Evolutionary conservation across 2,797 vertebrate genomes (phyloP).

Genomic region (Cossypha niveicapilla): DNA sequence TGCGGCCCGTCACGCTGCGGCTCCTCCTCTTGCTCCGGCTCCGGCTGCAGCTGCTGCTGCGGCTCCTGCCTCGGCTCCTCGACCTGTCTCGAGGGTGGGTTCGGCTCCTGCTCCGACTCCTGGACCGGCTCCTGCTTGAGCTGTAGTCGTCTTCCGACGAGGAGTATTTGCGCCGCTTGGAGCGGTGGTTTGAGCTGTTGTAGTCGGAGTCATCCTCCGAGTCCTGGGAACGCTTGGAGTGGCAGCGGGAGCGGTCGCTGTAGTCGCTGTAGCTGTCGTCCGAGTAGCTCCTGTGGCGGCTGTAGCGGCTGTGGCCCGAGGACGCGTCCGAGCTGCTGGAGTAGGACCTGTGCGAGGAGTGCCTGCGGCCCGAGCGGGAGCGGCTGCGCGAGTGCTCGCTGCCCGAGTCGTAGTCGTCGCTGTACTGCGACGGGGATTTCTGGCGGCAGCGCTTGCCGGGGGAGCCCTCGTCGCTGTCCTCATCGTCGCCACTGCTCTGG

Average conservation of each 20-base stretch:
- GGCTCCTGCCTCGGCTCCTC: constrained; percentile 78
- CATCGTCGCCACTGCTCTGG: constrained; percentile 89
- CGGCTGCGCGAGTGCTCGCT: constrained; percentile 85
- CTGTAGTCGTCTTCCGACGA: constrained; percentile 85
- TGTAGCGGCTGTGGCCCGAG: constrained; percentile 89
- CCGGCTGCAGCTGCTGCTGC: constrained; percentile 87
- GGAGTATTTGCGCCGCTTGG: constrained; percentile 87
- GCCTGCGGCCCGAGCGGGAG: constrained; percentile 79
- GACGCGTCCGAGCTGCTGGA: constrained; percentile 91
- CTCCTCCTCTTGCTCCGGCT: constrained; percentile 87
- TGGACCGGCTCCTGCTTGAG: constrained; percentile 83
- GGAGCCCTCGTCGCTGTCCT: constrained; percentile 83
- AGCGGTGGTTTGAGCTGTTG: constrained; percentile 83
- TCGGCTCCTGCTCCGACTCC: constrained; percentile 78
- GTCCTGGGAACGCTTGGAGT: constrained; percentile 83
- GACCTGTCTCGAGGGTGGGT: constrained; percentile 72
- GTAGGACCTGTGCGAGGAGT: constrained; percentile 83
- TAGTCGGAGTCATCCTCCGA: constrained; percentile 86
- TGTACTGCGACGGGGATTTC: constrained; percentile 82
- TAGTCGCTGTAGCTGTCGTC: constrained; percentile 95
- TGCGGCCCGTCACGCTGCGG: constrained; percentile 75
- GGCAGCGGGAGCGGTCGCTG: constrained; percentile 80
- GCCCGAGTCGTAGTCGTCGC: constrained; percentile 87
- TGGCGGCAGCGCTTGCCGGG: constrained; percentile 76
- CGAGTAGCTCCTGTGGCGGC: constrained; percentile 83